A percentile compares a stretch with the other conserved stretches of the same genome.
Conservation (phyloP, 2,888 invertebrate genomes). For the Drosophila limbata region DNA sequence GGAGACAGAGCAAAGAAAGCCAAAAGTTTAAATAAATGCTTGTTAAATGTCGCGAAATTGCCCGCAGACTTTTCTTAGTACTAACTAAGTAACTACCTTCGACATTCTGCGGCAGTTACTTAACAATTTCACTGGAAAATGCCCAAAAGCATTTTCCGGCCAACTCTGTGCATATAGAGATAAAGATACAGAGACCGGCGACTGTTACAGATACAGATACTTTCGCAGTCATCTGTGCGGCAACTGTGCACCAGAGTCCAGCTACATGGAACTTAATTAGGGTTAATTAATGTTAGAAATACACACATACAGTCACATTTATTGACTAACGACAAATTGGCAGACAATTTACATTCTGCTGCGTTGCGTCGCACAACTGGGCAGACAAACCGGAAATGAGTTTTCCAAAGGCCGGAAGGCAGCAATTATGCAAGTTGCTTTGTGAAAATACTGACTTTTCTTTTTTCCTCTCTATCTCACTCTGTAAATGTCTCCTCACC, state of each 20-base stretch:
- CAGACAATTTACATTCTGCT: conserved; percentile 56
- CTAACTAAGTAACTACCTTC: conserved; percentile 52
- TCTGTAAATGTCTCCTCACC: neutral
- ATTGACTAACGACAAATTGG: conserved; percentile 71
- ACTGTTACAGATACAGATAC: conserved; percentile 7
- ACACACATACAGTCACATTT: conserved; percentile 29
- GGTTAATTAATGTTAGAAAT: conserved; percentile 77
- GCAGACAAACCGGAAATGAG: conserved; percentile 70
- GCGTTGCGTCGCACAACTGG: conserved; percentile 25
- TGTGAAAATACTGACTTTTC: conserved; percentile 28
- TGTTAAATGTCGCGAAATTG: conserved; percentile 69
- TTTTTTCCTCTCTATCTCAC: neutral
- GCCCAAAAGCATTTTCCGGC: conserved; percentile 49
- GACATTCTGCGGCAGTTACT: conserved; percentile 59
- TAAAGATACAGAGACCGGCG: conserved; percentile 4
- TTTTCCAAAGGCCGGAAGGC: conserved; percentile 77
- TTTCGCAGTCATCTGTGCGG: neutral
- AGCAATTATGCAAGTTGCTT: conserved; percentile 70
- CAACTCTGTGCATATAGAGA: conserved; percentile 14
- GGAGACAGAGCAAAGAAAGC: conserved; percentile 1
- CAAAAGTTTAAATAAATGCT: conserved; percentile 68
- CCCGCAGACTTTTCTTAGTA: conserved; percentile 56
- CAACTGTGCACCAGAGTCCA: conserved; percentile 31
- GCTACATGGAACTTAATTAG: conserved; percentile 68
- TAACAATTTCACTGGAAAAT: conserved; percentile 60